Evolutionary conservation across 2,113 vertebrate genomes (phyloP).

Genomic region (Periophthalmodon schlosseri): DNA sequence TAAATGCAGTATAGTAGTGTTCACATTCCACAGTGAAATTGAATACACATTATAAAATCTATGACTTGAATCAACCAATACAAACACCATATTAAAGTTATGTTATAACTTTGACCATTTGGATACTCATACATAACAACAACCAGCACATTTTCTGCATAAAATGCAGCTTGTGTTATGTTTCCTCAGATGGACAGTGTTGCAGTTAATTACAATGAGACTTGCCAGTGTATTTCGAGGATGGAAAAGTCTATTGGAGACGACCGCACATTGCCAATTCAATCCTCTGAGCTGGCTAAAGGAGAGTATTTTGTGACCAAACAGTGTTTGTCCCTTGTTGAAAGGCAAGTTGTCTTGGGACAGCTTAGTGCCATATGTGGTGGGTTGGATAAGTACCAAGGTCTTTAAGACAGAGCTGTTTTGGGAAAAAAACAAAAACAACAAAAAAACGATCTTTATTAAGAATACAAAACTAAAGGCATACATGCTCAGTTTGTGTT

Average conservation of each 20-base stretch:
- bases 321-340: constrained; percentile 37
- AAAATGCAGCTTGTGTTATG: background rate
- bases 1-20: no score
- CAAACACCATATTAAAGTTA: no score
- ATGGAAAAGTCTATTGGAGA: constrained; percentile 37
- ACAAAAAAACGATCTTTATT: constrained; percentile 19
- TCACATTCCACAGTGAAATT: no score
- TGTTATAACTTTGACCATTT: background rate
- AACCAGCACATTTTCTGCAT: background rate
- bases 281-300: constrained; percentile 59
- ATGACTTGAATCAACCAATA: no score
- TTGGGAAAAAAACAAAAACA: constrained; percentile 16
- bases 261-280: constrained; percentile 58
- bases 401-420: constrained; percentile 21
- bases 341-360: constrained; percentile 47
- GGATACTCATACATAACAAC: background rate
- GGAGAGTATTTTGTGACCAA: constrained; percentile 39
- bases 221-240: constrained; percentile 27
- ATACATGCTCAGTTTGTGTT: background rate
- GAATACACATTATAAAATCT: no score
- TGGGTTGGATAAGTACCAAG: constrained; percentile 44
- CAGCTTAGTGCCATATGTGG: constrained; percentile 59
- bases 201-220: constrained; percentile 37
- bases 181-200: constrained; percentile 9
- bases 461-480: constrained; percentile 14